Evolutionary conservation across 2,888 invertebrate genomes (phyloP), one percentile per base, ranked within the genome.

Genomic region (Therioaphis trifolii): DNA sequence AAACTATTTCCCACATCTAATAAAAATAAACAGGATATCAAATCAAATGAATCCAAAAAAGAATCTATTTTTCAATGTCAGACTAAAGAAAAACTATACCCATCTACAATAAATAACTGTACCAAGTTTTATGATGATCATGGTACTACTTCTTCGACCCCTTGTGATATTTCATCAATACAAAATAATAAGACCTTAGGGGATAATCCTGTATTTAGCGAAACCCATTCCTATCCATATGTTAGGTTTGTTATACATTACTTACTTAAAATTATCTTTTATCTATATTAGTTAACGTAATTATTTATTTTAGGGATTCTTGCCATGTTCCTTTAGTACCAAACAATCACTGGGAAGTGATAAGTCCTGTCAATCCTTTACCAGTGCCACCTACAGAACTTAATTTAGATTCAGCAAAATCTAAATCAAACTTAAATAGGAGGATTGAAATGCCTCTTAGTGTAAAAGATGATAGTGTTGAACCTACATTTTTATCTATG

Each of bases 371-470:
- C 63, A 18, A 35, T 9, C 63, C 74, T 21, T 72, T 52, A 82
- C 69, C 68, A 52, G 69, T 24, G 18, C 77, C 66, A 46, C 11
- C 40, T 40, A 40, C 78, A 46, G 14, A 49, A 18, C 24, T 63
- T 35, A 72, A 80, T 29, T 49, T 66, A 66, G 82, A 82, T 74
- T 49, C 40, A 35, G 35, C 35, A 5, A 3, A 35, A 35, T 35
- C 35, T 35, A 35, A 35, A 35, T 5, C 35, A 5, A 35, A 35
- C 87, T 88, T 92, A 84, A 91, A 91, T 85, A 91, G 91, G 82
- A 92, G 98, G 89, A 98, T 98, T 88, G 96, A 97, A 52, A 92
- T 97, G 91, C 90, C 98, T 86, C 91, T 98, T 85, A 95, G 95
- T 87, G 95, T 95, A 27, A 95, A 82, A 82, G 90, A 92, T 24